Conservation (phyloP, 2,797 vertebrate genomes). For the Lacerta viridis region DNA sequence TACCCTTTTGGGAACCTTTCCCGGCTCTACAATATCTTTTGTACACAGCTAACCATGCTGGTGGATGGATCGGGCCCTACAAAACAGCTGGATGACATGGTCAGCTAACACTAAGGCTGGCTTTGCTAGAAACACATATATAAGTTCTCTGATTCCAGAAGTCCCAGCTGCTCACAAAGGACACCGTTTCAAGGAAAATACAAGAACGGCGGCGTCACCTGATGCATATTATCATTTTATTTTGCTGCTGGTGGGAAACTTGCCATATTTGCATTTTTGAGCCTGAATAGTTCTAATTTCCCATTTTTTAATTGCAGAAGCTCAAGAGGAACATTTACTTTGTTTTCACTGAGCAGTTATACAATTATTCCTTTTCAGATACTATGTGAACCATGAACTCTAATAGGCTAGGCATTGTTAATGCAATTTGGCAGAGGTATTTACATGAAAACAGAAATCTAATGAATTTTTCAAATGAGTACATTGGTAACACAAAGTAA, state of each 20-base stretch:
- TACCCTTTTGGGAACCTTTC: too few relatives aligned
- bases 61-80: background rate
- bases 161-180: conserved; percentile 40
- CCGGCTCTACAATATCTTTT: too few relatives aligned
- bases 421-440: conserved; percentile 83
- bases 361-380: conserved; percentile 85
- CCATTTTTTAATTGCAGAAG: conserved; percentile 81
- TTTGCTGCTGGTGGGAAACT: conserved; percentile 77
- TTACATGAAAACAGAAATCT: conserved; percentile 84
- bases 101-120: background rate
- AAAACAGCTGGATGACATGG: background rate
- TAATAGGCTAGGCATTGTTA: conserved; percentile 84
- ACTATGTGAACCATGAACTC: conserved; percentile 83
- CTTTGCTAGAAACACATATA: background rate
- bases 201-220: conserved; percentile 44
- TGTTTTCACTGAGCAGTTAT: conserved; percentile 86
- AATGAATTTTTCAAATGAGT: conserved; percentile 83
- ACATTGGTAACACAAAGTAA: conserved; percentile 77
- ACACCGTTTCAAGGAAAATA: conserved; percentile 29
- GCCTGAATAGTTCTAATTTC: conserved; percentile 85
- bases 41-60: background rate
- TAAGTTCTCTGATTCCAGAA: background rate
- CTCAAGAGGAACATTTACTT: conserved; percentile 84
- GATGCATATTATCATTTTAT: conserved; percentile 74
- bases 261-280: conserved; percentile 85